Evolutionary conservation across 2,113 vertebrate genomes (phyloP).

Genomic region (Pleuronectes platessa): DNA sequence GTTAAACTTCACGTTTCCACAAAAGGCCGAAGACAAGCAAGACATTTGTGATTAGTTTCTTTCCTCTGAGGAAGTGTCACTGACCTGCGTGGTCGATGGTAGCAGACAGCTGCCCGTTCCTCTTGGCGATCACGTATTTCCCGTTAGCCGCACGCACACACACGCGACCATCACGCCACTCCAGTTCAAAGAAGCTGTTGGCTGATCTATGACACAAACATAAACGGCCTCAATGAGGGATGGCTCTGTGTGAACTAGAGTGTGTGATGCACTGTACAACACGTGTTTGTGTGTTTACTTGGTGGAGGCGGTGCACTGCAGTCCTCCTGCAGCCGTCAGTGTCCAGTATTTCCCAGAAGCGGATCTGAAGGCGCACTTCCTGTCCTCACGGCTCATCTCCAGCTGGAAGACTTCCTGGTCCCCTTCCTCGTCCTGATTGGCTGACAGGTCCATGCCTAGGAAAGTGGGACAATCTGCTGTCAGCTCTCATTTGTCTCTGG

Average conservation of each 20-base stretch:
- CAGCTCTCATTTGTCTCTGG: constrained; percentile 28
- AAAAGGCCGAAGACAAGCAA: background rate
- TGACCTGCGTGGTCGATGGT: constrained; percentile 90
- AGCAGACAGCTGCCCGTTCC: constrained; percentile 94
- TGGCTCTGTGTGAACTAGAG: background rate
- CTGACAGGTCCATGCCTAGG: constrained; percentile 94
- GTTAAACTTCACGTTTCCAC: background rate
- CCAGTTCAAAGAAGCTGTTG: constrained; percentile 92
- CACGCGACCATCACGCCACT: constrained; percentile 91
- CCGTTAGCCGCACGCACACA: constrained; percentile 90
- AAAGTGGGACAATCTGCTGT: constrained; percentile 38
- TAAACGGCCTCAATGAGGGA: background rate
- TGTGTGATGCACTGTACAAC: background rate
- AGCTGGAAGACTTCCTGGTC: constrained; percentile 98
- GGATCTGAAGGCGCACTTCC: constrained; percentile 93
- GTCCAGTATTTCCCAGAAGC: constrained; percentile 97
- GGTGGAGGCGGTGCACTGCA: constrained; percentile 91
- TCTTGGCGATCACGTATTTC: constrained; percentile 94
- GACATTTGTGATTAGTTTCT: background rate
- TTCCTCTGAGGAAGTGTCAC: constrained; percentile 18
- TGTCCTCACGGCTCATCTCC: constrained; percentile 93
- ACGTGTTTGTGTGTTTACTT: constrained; percentile 84
- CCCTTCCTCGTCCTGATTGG: constrained; percentile 95
- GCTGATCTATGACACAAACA: constrained; percentile 81
- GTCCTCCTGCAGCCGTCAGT: constrained; percentile 88